These are phyloP conservation scores for Struthidea cinerea DNA, from an alignment of 2,113 vertebrate genomes.

Conservation along the genomic window DNA sequence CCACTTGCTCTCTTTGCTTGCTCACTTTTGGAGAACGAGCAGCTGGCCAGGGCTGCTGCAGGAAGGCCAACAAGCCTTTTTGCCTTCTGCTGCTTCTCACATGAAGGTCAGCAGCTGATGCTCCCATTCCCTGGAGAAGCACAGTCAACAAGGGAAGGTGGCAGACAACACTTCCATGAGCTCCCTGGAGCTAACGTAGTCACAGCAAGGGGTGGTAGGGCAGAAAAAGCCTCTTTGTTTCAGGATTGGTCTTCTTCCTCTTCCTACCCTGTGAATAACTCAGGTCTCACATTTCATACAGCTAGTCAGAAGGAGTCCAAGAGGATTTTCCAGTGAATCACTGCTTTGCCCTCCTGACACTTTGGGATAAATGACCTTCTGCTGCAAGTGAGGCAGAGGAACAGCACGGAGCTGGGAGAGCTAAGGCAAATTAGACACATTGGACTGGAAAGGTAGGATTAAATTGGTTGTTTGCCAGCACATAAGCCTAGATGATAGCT, in stretches of 20 bases:
- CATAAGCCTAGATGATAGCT: not conserved
- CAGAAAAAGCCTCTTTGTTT: not conserved
- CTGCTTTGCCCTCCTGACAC: not conserved
- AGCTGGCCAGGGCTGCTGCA: not conserved
- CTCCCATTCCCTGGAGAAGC: not conserved
- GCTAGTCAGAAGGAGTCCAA: not conserved
- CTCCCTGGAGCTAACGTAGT: fast-evolving
- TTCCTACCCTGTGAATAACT: not conserved
- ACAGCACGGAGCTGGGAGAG: not conserved
- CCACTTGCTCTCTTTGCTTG: fast-evolving
- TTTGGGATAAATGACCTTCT: not conserved
- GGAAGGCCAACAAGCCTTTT: not conserved
- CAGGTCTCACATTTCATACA: not conserved
- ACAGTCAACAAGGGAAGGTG: not conserved
- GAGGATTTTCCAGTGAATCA: not conserved
- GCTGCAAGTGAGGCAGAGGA: not conserved
- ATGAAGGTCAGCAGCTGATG: not conserved
- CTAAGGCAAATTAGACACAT: not conserved
- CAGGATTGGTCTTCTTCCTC: not conserved
- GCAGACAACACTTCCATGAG: not conserved
- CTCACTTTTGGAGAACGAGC: not conserved
- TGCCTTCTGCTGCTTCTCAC: not conserved
- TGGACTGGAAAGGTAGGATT: not conserved
- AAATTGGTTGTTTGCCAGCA: not conserved
- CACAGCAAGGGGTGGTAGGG: not conserved